Evolutionary conservation across 2,888 invertebrate species (phyloP).

Genomic region (Catocala fraxini): DNA sequence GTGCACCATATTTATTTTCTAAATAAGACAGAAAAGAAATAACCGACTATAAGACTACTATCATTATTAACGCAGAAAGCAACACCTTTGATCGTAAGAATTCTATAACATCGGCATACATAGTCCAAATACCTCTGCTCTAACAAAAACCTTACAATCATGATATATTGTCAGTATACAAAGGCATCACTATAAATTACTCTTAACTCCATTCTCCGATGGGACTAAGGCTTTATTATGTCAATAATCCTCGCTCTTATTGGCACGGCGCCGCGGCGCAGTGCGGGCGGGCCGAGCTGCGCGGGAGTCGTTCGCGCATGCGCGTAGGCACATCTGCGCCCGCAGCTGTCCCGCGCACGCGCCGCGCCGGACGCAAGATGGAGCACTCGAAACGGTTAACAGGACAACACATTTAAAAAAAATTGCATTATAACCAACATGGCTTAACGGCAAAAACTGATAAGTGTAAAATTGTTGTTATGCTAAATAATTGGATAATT

Average conservation of each 20-base stretch:
- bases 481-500: not conserved
- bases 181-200: constrained; percentile 42
- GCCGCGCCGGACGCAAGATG: constrained; percentile 44
- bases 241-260: constrained; percentile 44
- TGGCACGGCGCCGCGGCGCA: constrained; percentile 25
- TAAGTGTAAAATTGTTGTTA: not conserved
- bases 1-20: too few species aligned
- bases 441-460: constrained; percentile 4
- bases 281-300: constrained; percentile 37
- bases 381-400: constrained; percentile 44
- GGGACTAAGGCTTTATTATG: constrained; percentile 34
- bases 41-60: too few species aligned
- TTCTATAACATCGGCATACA: not conserved
- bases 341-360: constrained; percentile 62
- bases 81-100: too few species aligned
- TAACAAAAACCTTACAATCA: constrained; percentile 23
- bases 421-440: constrained; percentile 5
- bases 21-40: too few species aligned
- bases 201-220: constrained; percentile 28
- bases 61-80: too few species aligned
- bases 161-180: constrained; percentile 34
- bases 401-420: constrained; percentile 34
- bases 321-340: constrained; percentile 62
- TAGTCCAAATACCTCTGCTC: constrained; percentile 20
- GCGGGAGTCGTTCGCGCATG: constrained; percentile 13